Evolutionary conservation across 2,888 invertebrate species (phyloP), one percentile per base, ranked within the genome.

Genomic region (Ochropleura plecta): DNA sequence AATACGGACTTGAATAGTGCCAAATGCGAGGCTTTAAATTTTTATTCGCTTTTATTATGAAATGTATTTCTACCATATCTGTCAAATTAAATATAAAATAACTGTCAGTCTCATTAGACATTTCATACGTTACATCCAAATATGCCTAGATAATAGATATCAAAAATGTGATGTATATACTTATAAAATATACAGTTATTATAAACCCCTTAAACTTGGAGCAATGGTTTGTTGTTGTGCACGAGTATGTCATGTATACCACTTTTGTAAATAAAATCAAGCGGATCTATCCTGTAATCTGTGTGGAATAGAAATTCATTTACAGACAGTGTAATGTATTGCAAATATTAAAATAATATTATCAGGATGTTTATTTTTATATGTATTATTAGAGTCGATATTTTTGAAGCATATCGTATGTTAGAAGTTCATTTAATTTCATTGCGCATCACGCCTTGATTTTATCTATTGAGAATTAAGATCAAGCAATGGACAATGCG

Each of bases 21-120:
- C 88, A 89, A 89, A 89, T 79, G 75, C 63, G 66, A 86, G 84
- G 88, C 83, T 88, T 86, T 88, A 87, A 82, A 78, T 48, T 82
- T 81, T 85, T 79, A 86, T 79, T 84, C 79, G 84, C 83, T 78
- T 86, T 82, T 80, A 84, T 76, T 77, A 64, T 57, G 53, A 79
- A 80, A 80, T 78, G 68, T 82, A 80, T 78, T 70, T 81, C 72
- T 81, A 84, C 69, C 71, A 81, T 80, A 81, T 82, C 70, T 76
- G 72, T 78, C 81, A 68, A 75, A 70, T 73, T 74, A 42, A 83
- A 79, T 71, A 71, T 71, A 70, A 75, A 79, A 62, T 77, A 73
- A 78, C 73, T 76, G 73, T 82, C 78, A 79, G 76, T 84, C 70
- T 82, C 76, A 77, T 71, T 78, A 81, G 68, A 60, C 78, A 71